Conservation (phyloP, 92 coral and sea anemone genomes). For the Blastomussa wellsi region DNA sequence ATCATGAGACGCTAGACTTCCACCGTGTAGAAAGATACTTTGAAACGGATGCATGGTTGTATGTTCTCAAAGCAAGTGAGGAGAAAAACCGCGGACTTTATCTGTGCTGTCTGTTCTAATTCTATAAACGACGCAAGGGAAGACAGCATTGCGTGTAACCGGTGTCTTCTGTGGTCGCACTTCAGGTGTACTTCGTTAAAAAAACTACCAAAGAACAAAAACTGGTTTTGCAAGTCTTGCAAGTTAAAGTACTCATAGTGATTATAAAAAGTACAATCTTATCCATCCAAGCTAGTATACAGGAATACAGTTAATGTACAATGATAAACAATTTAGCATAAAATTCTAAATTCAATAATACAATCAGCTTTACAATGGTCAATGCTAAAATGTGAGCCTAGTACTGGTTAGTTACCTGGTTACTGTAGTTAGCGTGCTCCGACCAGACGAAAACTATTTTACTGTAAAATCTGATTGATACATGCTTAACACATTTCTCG, state of each 20-base stretch:
- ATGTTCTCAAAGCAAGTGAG: constrained; percentile 33
- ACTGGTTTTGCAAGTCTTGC: constrained; percentile 62
- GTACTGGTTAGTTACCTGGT: too few species aligned
- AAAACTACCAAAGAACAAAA: constrained; percentile 48
- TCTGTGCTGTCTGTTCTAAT: constrained; percentile 46
- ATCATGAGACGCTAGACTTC: constrained; percentile 55
- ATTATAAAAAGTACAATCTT: too few species aligned
- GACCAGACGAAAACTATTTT: too few species aligned
- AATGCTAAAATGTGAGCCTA: too few species aligned
- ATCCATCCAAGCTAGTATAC: too few species aligned
- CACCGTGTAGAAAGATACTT: constrained; percentile 57
- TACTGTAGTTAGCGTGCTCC: too few species aligned
- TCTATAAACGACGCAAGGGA: constrained; percentile 41
- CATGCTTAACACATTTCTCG: too few species aligned
- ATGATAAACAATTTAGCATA: too few species aligned
- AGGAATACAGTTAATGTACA: too few species aligned
- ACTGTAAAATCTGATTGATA: too few species aligned
- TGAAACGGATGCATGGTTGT: constrained; percentile 47
- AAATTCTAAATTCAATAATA: too few species aligned
- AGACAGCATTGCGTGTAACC: constrained; percentile 67
- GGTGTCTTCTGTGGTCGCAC: constrained; percentile 57
- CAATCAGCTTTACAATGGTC: too few species aligned
- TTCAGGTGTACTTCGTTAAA: constrained; percentile 46
- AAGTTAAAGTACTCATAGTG: constrained; percentile 43
- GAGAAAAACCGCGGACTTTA: constrained; percentile 43